Evolutionary conservation across 2,888 invertebrate species (phyloP), one percentile per base, ranked within the genome.

Genomic region (Trachelus troglodyta): DNA sequence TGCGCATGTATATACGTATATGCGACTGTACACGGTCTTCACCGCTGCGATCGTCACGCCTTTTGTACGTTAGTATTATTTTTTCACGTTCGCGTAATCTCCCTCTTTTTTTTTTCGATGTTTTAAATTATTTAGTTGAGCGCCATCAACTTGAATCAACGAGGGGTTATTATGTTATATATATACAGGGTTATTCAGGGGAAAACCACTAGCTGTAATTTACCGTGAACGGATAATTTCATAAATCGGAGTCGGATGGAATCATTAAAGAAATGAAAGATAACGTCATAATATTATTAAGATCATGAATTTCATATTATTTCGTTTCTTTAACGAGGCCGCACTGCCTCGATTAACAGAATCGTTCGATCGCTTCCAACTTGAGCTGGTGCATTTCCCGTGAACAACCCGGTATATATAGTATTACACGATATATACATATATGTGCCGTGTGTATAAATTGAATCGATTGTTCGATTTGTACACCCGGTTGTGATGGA

Each of bases 21-120:
- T 15, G 9, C 40, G 40, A 74, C 77, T 79, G 79, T 82, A 82
- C 78, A 85, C 78, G 81, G 23, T 15, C 23, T 23, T 15, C 40
- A 23, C 9, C 71, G 71, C 33, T 77, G 74, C 74, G 31, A 74
- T 74, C 80, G 76, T 79, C 76, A 77, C 69, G 80, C 80, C 75
- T 85, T 85, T 87, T 85, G 81, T 84, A 85, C 84, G 78, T 82
- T 86, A 85, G 84, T 87, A 86, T 85, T 85, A 85, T 84, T 84
- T 83, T 69, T 77, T 80, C 68, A 34, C 34, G 69, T 71, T 69
- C 75, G 40, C 40, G 56, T 69, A 75, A 34, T 75, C 75, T 79
- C 73, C 34, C 69, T 77, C n/a, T 69, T 69, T 77, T 77, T 82
- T 78, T 83, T 85, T 81, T 77, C 83, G 1, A 81, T 81, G 81